Percentiles rank a stretch among this genome's conserved stretches.
These are phyloP conservation scores for Bubo scandiacus DNA, from an alignment of 2,113 vertebrate species.

Conservation along the genomic window DNA sequence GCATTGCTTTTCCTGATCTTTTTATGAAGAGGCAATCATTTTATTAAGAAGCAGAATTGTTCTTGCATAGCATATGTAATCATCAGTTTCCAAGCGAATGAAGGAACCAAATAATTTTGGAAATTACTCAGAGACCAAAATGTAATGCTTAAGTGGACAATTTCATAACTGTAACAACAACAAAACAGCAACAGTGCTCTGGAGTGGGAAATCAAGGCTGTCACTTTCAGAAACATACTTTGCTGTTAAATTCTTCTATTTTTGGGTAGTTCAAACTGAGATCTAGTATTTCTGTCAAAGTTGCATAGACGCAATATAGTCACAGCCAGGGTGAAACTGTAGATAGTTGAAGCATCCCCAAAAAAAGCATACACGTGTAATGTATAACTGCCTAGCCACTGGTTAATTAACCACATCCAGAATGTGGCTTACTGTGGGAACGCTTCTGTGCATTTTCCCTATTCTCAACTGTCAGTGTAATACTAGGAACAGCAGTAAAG, in stretches of 20 bases:
- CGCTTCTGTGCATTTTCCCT: neutral
- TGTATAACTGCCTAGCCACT: neutral
- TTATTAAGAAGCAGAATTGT: neutral
- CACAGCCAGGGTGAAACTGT: neutral
- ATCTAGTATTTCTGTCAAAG: neutral
- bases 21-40: neutral
- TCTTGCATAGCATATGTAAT: neutral
- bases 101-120: neutral
- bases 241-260: neutral
- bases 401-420: neutral
- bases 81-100: neutral
- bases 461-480: neutral
- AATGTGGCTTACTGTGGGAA: neutral
- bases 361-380: neutral
- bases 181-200: neutral
- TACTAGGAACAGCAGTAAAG: neutral
- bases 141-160: neutral
- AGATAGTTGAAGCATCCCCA: neutral
- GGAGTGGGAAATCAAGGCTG: neutral
- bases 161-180: neutral
- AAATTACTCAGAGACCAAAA: neutral
- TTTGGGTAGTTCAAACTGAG: neutral
- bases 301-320: neutral
- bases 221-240: neutral
- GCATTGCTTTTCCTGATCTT: neutral